phyloP scores from a whole-genome alignment of 2,113 vertebrate genomes.

The Misgurnus mizolepis region DNA sequence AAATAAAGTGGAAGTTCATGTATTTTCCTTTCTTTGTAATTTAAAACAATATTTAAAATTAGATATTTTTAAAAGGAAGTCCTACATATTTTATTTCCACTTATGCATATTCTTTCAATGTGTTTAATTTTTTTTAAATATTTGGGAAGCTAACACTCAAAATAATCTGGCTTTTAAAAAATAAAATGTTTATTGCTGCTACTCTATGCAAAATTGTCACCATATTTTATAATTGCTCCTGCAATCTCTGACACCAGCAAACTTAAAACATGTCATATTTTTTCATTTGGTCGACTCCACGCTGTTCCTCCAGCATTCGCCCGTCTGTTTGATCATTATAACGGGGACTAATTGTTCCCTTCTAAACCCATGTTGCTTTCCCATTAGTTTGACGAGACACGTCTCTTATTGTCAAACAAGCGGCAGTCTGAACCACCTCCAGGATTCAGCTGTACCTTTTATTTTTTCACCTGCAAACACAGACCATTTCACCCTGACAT shows the following conservation, averaged over 20 bases:
- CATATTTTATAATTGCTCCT: neutral
- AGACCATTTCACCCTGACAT: constrained; percentile 47
- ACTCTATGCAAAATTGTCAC: neutral
- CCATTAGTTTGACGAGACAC: constrained; percentile 34
- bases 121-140: too few relatives aligned
- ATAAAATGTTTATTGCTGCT: neutral
- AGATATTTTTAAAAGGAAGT: too few relatives aligned
- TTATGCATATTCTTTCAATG: too few relatives aligned
- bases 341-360: constrained; percentile 37
- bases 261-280: neutral
- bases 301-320: neutral
- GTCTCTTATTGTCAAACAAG: constrained; percentile 4
- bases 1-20: too few relatives aligned
- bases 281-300: neutral
- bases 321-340: constrained; percentile 19
- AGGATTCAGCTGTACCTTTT: constrained; percentile 26
- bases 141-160: too few relatives aligned
- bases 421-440: constrained; percentile 10
- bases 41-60: too few relatives aligned
- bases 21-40: too few relatives aligned
- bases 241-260: neutral
- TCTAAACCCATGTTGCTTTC: constrained; percentile 28
- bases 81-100: too few relatives aligned
- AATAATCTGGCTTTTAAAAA: too few relatives aligned
- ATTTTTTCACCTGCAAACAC: constrained; percentile 26